A percentile compares a stretch with the other conserved stretches of the same genome.
phyloP scores from a whole-genome alignment of 2,888 invertebrate species.

The Nomada goodeniana region DNA sequence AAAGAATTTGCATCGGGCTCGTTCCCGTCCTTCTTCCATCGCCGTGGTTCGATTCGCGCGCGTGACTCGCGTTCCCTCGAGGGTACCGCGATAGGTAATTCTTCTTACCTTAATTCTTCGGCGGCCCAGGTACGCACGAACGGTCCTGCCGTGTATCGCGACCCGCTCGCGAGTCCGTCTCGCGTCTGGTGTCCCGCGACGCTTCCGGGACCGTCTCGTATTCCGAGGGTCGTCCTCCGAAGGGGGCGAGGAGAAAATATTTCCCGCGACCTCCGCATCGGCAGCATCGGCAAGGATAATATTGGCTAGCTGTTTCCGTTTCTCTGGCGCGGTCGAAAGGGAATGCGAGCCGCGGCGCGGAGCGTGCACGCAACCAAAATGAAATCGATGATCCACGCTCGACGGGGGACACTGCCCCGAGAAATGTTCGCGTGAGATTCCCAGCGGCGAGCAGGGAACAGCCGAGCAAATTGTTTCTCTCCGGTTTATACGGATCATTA shows the following conservation, averaged over 20 bases:
- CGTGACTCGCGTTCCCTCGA: slow-evolving; percentile 19
- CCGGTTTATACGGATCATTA: slow-evolving; percentile 35
- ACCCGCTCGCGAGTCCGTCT: no score
- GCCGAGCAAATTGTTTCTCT: slow-evolving; percentile 44
- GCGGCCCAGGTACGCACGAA: slow-evolving; percentile 10
- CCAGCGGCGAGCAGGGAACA: background rate
- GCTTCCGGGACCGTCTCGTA: background rate
- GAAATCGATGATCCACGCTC: slow-evolving; percentile 42
- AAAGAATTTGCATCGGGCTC: slow-evolving; percentile 52
- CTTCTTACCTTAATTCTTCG: background rate
- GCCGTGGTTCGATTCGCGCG: slow-evolving; percentile 21
- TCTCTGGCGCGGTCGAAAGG: slow-evolving; percentile 4
- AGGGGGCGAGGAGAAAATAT: background rate
- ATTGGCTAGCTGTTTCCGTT: background rate
- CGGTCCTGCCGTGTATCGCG: background rate
- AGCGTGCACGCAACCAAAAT: slow-evolving; percentile 36
- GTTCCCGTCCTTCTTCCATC: slow-evolving; percentile 19
- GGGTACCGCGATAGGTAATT: slow-evolving; percentile 11
- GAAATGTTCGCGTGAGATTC: slow-evolving; percentile 49
- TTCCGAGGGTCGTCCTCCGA: background rate
- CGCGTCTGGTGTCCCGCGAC: background rate
- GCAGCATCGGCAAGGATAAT: background rate
- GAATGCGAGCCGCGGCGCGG: slow-evolving; percentile 7
- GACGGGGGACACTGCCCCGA: slow-evolving; percentile 38
- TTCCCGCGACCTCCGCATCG: no score